Evolutionary conservation across 2,113 vertebrate species (phyloP).

Genomic region (Alethe castanea): DNA sequence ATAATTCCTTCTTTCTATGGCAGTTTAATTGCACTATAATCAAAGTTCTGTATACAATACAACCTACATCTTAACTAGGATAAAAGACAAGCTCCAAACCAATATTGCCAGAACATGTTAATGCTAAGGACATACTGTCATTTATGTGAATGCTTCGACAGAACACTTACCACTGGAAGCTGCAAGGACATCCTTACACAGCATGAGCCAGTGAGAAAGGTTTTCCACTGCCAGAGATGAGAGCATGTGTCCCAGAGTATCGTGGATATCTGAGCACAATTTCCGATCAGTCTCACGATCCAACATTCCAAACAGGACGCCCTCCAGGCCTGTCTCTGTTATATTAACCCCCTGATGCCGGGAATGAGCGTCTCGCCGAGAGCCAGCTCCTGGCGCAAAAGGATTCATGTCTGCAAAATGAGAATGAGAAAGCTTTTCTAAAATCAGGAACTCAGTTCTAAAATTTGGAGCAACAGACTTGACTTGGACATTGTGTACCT

Average conservation of each 20-base stretch:
- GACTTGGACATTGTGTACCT: neutral
- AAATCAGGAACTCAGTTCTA: neutral
- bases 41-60: neutral
- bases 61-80: neutral
- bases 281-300: constrained; percentile 96
- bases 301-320: constrained; percentile 96
- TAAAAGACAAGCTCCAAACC: neutral
- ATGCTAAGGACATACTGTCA: neutral
- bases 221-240: constrained; percentile 95
- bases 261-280: constrained; percentile 95
- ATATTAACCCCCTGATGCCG: constrained; percentile 87
- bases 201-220: constrained; percentile 95
- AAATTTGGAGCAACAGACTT: neutral
- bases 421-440: neutral
- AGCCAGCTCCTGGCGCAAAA: constrained; percentile 70
- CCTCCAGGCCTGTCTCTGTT: constrained; percentile 95
- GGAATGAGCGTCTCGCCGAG: constrained; percentile 69
- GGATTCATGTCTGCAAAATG: constrained; percentile 70
- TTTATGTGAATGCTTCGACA: neutral
- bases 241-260: constrained; percentile 97
- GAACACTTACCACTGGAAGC: constrained; percentile 88
- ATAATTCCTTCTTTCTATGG: neutral
- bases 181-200: constrained; percentile 97
- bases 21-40: neutral
- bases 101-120: neutral